phyloP scores from a whole-genome alignment of 2,888 invertebrate species.

The Agelastica alni region DNA sequence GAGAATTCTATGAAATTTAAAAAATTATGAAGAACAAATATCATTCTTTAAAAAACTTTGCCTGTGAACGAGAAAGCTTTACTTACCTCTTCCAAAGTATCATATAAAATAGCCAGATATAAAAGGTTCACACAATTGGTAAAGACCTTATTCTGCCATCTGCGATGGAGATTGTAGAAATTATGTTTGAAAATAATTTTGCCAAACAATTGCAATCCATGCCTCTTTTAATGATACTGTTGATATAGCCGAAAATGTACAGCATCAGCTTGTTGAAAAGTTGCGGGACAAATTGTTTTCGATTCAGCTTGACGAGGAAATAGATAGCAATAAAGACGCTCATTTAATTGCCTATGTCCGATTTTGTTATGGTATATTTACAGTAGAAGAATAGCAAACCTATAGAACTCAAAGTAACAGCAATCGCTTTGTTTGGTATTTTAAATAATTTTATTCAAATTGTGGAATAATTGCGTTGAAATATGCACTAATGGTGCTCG shows the following conservation, averaged over 20 bases:
- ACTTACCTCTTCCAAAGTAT: slow-evolving; percentile 2
- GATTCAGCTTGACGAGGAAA: neutral
- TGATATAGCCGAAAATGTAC: neutral
- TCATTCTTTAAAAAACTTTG: slow-evolving; percentile 4
- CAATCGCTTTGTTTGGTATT: neutral
- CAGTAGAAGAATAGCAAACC: slow-evolving; percentile 4
- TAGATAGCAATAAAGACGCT: neutral
- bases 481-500: slow-evolving; percentile 27
- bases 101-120: slow-evolving; percentile 12
- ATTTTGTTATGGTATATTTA: slow-evolving; percentile 4
- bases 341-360: slow-evolving; percentile 5
- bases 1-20: slow-evolving; percentile 7
- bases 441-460: slow-evolving; percentile 3
- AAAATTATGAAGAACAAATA: slow-evolving; percentile 8
- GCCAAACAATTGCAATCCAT: slow-evolving; percentile 12
- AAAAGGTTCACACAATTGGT: slow-evolving; percentile 3
- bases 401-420: slow-evolving; percentile 1
- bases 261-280: neutral
- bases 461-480: slow-evolving; percentile 28
- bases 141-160: neutral
- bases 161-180: slow-evolving; percentile 7
- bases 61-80: slow-evolving; percentile 11
- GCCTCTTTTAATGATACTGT: neutral
- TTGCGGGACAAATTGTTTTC: slow-evolving; percentile 1
- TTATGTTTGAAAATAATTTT: slow-evolving; percentile 11